phyloP scores from a whole-genome alignment of 2,797 vertebrate species.

The Apogon talboti region DNA sequence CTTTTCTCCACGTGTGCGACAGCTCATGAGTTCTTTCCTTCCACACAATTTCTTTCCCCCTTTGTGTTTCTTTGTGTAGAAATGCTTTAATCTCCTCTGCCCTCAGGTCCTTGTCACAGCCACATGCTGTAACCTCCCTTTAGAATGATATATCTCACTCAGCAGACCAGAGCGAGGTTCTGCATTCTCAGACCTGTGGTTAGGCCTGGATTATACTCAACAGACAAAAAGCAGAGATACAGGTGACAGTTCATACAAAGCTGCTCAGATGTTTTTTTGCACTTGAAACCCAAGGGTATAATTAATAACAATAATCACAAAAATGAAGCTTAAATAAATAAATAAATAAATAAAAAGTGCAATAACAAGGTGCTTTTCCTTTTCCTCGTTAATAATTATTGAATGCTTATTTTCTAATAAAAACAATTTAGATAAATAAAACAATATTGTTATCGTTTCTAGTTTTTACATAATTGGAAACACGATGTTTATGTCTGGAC shows the following conservation, averaged over 20 bases:
- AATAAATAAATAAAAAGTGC: too few species aligned
- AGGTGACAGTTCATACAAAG: too few species aligned
- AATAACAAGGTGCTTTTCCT: too few species aligned
- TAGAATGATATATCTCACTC: conserved; percentile 46
- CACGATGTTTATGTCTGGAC: too few species aligned
- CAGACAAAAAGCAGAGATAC: conserved; percentile 42
- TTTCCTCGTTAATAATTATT: too few species aligned
- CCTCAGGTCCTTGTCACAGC: conserved; percentile 29
- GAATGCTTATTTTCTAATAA: too few species aligned
- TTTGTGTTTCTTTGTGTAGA: conserved; percentile 32
- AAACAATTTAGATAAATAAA: too few species aligned
- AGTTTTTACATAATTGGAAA: too few species aligned
- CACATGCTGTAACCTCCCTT: conserved; percentile 13
- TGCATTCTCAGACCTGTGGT: conserved; percentile 36
- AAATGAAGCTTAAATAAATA: too few species aligned
- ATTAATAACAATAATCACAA: too few species aligned
- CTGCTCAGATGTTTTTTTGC: conserved; percentile 25
- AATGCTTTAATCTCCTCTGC: conserved; percentile 38
- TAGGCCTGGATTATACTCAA: conserved; percentile 48
- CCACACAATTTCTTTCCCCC: conserved; percentile 11
- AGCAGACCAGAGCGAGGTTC: conserved; percentile 28
- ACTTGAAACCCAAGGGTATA: background rate
- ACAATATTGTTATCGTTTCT: too few species aligned
- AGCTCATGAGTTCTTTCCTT: conserved; percentile 34
- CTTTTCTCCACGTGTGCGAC: conserved; percentile 14